Conservation (phyloP, 2,797 vertebrate species). For the Sciurus vulgaris region DNA sequence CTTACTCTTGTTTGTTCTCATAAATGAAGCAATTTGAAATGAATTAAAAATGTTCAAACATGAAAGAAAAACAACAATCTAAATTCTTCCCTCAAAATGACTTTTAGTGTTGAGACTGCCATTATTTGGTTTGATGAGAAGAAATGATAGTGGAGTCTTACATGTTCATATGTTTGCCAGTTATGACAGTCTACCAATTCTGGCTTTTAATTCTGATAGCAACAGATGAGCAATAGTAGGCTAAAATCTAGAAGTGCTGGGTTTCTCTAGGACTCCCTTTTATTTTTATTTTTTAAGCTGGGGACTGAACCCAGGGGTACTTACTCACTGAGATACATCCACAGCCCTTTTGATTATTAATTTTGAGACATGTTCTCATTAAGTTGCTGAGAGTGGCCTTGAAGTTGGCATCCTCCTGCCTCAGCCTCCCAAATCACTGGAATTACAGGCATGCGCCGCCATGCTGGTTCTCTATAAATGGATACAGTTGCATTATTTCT, state of each 20-base stretch:
- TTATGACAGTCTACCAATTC: background rate
- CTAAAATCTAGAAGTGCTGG: background rate
- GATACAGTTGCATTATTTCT: background rate
- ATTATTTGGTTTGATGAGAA: background rate
- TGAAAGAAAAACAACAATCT: constrained; percentile 32
- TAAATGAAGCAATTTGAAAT: constrained; percentile 46
- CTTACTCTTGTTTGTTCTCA: constrained; percentile 34
- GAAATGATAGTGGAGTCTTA: background rate
- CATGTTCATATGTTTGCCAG: background rate
- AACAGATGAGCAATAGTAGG: background rate
- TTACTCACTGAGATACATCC: too few relatives aligned
- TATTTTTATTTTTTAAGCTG: background rate
- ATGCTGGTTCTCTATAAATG: background rate
- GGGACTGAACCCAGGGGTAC: too few relatives aligned
- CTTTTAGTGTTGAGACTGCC: constrained; percentile 25
- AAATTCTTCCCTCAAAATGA: constrained; percentile 29
- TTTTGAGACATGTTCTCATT: too few relatives aligned
- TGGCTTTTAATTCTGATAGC: constrained; percentile 60
- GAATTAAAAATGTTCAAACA: background rate
- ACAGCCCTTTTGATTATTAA: too few relatives aligned
- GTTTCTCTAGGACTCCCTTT: constrained; percentile 1
- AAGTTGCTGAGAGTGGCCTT: too few relatives aligned
- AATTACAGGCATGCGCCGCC: too few relatives aligned
- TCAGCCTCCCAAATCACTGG: too few relatives aligned
- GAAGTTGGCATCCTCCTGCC: too few relatives aligned